phyloP scores from a whole-genome alignment of 2,888 invertebrate species.

The Drosophila setosimentum region DNA sequence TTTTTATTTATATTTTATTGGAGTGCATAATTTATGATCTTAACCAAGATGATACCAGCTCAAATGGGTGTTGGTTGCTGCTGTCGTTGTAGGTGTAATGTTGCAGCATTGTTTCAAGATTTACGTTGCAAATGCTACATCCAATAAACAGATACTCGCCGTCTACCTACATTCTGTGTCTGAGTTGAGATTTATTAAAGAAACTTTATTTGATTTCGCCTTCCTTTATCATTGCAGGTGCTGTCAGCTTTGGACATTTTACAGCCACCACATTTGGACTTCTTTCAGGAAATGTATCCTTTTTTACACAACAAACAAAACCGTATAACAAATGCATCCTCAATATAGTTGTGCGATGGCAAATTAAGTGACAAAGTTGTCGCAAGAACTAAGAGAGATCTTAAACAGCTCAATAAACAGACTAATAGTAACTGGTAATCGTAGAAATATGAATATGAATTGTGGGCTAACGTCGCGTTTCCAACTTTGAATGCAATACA shows the following conservation, averaged over 20 bases:
- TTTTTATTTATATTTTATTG: constrained; percentile 74
- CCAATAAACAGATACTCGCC: constrained; percentile 44
- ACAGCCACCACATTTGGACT: constrained; percentile 99
- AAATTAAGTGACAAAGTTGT: not conserved
- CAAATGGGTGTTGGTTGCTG: constrained; percentile 20
- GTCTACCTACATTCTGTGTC: constrained; percentile 30
- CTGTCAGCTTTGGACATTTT: constrained; percentile 99
- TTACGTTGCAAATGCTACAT: constrained; percentile 57
- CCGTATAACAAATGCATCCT: constrained; percentile 1
- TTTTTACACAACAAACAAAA: constrained; percentile 85
- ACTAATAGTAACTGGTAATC: not conserved
- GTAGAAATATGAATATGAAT: not conserved
- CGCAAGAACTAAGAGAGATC: not conserved
- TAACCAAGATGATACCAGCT: constrained; percentile 26
- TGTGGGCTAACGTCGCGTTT: no score
- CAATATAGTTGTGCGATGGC: not conserved
- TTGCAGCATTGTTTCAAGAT: constrained; percentile 50
- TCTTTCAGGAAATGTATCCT: constrained; percentile 99
- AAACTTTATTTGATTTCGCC: constrained; percentile 29
- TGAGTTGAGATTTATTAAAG: constrained; percentile 45
- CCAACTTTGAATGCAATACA: not conserved
- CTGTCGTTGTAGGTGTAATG: constrained; percentile 35
- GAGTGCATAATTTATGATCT: constrained; percentile 65
- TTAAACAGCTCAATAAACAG: not conserved
- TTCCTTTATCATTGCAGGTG: constrained; percentile 89